Evolutionary conservation across 2,888 invertebrate species (phyloP), one percentile per base, ranked within the genome.

Genomic region (Drosophila emarginata): DNA sequence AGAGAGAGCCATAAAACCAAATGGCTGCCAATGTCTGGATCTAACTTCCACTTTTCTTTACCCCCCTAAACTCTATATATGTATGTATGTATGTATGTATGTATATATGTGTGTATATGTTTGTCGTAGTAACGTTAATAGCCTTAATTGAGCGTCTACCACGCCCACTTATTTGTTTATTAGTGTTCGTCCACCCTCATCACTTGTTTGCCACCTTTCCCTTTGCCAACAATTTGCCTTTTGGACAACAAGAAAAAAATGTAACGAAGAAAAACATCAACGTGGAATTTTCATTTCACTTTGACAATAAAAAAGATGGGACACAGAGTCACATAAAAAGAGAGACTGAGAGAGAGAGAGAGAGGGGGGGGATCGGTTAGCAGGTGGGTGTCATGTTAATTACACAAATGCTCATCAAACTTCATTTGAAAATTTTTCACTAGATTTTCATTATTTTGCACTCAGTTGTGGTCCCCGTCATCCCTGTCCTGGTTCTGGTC

Each of bases 91-190:
- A 32, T 32, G 7, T 39, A 26, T 50, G n/a, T 54, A 32, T 15
- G 14, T 26, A 6, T 26, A 6, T 26, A 26, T 26, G 6, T 26
- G 5, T 26, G 32, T 56, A 15, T 45, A 12, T 67, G 67, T 79
- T 65, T 66, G 74, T 69, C 70, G 66, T 67, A 73, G 80, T 72
- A 83, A 76, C 73, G 84, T 87, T 86, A 87, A 87, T 87, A 86
- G 82, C 82, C 88, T 85, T 82, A 82, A 82, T 82, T 82, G 82
- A 82, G 82, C 86, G 86, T 82, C 87, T 72, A 79, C 61, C 72
- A 75, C 87, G 79, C 83, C 83, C 84, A 84, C 81, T 88, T 84
- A 88, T 84, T 87, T 84, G 88, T 88, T 84, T 84, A 88, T 88
- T 84, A 84, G 83, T 77, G 87, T 66, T 61, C 59, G 45, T 21